phyloP scores from a whole-genome alignment of 2,113 vertebrate genomes.

The Scopus umbretta region DNA sequence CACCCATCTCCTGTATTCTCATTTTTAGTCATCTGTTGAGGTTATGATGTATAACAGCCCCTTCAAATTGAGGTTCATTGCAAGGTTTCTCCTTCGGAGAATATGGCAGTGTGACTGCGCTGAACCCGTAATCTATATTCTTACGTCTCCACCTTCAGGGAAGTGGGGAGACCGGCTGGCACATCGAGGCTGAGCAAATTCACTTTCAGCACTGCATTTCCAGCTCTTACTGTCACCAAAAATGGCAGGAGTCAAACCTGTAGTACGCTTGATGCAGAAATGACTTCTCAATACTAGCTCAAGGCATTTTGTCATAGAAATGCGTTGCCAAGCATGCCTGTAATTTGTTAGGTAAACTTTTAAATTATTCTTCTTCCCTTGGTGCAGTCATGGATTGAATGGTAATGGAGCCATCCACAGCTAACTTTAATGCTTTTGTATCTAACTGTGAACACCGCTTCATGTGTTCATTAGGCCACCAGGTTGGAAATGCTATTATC shows the following conservation, averaged over 20 bases:
- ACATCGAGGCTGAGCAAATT: not conserved
- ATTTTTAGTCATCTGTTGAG: not conserved
- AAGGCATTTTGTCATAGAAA: not conserved
- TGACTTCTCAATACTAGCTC: not conserved
- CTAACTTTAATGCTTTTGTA: not conserved
- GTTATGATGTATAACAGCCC: not conserved
- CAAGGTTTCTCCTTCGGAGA: not conserved
- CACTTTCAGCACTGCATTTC: not conserved
- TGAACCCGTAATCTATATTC: conserved; percentile 14
- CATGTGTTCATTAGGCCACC: not conserved
- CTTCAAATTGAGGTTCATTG: not conserved
- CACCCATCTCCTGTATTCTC: not conserved
- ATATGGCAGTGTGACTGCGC: not conserved
- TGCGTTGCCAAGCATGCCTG: not conserved
- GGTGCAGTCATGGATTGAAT: not conserved
- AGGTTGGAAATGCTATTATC: not conserved
- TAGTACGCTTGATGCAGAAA: not conserved
- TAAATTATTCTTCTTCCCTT: not conserved
- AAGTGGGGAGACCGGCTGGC: not conserved
- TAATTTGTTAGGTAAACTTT: not conserved
- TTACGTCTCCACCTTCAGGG: not conserved
- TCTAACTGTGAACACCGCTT: not conserved
- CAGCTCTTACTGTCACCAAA: not conserved
- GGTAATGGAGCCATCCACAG: not conserved
- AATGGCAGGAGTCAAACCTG: not conserved